Evolutionary conservation across 2,113 vertebrate genomes (phyloP), one percentile per base, ranked within the genome.

Genomic region (Pogonocichla stellata): DNA sequence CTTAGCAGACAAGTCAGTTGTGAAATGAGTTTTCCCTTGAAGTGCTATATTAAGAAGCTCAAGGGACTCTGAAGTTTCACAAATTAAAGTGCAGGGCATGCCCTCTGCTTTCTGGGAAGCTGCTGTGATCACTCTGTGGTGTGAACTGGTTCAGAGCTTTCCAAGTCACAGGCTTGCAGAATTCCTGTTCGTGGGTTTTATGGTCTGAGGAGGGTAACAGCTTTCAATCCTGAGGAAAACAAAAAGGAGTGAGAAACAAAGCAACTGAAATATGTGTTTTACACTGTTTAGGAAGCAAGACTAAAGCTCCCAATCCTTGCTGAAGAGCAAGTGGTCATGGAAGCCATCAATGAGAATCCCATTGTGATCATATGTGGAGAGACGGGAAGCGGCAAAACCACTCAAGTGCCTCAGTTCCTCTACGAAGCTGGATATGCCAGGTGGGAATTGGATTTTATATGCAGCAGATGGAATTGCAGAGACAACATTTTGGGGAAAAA

Each of bases 351-450:
- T 2, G 99, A 99, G 94, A 98, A 99, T 82, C 98, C 98, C 38
- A 72, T 98, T 15, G 93, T 99, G 31, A 97, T 99, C 67, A 94
- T 99, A 31, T 99, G 99, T 15, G 99, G 99, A 9, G 99, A 99
- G 96, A 99, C 99, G 0, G 99, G 99, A 73, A 99, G 99, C 2
- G 99, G 99, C 34, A 99, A 99, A 97, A 99, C 99, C 53, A 99
- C 99, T 0, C 99, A 99, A 90, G 98, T 99, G 43, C 99, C 99
- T 24, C 99, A 99, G 98, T 99, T 99, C 42, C 98, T 99, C 45
- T 99, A 99, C 17, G 99, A 99, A 95, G 99, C 99, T 4, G 99
- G 99, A 84, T 99, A 99, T 57, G 97, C 98, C 96, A 99, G 99
- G 99, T 99, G 96, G 10, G 79, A 50, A 2, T 13, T 5, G 1